Conservation (phyloP, 2,113 vertebrate species). For the Xiphias gladius region DNA sequence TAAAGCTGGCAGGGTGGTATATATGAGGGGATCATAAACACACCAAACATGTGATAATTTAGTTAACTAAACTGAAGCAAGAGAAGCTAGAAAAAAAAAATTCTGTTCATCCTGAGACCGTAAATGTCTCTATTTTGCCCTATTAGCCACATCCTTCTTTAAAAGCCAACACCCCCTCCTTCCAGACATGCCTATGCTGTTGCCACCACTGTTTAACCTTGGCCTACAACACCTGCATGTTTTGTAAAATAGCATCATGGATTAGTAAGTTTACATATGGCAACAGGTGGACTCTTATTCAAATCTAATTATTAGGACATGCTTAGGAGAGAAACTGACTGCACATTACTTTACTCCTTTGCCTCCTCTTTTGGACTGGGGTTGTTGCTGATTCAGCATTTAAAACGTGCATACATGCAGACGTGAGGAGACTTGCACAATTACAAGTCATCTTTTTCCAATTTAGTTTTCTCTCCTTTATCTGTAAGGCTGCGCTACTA, state of each 20-base stretch:
- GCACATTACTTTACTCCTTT: background rate
- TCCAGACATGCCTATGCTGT: slow-evolving; percentile 13
- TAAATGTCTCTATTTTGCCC: background rate
- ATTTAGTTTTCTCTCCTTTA: background rate
- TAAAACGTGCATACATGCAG: background rate
- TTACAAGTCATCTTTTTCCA: too few species aligned
- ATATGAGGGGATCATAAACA: slow-evolving; percentile 11
- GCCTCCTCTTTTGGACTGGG: background rate
- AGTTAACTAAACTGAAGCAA: background rate
- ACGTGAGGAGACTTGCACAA: background rate
- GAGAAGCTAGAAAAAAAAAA: background rate
- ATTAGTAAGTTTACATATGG: background rate
- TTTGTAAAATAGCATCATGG: background rate
- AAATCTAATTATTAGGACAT: background rate
- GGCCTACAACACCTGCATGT: slow-evolving; percentile 10
- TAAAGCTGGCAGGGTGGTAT: background rate
- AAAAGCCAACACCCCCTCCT: background rate
- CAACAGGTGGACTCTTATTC: background rate
- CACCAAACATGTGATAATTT: background rate
- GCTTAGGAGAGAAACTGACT: background rate
- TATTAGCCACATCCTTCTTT: background rate
- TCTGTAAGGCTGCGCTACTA: background rate
- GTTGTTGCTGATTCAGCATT: background rate
- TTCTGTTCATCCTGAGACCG: background rate
- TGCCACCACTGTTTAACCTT: slow-evolving; percentile 24